These are phyloP conservation scores for Anhinga anhinga DNA, from an alignment of 2,113 vertebrate genomes.

Conservation along the genomic window DNA sequence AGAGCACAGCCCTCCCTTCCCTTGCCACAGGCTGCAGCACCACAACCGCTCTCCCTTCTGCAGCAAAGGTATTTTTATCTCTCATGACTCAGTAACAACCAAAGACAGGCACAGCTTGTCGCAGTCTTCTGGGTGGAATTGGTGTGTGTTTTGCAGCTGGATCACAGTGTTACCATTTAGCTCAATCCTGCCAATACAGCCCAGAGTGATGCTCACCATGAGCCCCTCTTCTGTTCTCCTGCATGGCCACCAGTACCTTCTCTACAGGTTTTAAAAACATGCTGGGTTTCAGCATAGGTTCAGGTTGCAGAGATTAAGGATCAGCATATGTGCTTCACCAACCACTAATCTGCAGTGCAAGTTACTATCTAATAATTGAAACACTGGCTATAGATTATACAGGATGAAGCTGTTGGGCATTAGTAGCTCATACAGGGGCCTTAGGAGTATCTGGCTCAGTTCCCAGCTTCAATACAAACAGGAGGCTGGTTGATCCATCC, in stretches of 20 bases:
- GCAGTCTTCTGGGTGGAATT: conserved; percentile 11
- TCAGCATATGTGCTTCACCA: background rate
- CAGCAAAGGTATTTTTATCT: conserved; percentile 59
- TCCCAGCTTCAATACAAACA: background rate
- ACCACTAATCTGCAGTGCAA: background rate
- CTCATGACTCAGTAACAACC: conserved; percentile 47
- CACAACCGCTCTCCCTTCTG: background rate
- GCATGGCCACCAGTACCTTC: background rate
- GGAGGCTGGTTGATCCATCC: background rate
- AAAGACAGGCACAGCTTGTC: conserved; percentile 14
- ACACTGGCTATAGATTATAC: background rate
- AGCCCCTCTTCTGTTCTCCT: background rate
- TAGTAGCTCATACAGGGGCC: background rate
- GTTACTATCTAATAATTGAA: background rate
- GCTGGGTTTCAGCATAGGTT: background rate
- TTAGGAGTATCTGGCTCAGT: background rate
- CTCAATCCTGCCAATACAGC: background rate
- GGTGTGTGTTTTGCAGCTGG: conserved; percentile 12
- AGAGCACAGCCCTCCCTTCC: background rate
- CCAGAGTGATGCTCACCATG: rapidly evolving
- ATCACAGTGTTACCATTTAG: background rate
- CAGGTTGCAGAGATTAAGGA: background rate
- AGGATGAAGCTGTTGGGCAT: background rate
- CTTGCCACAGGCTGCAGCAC: background rate
- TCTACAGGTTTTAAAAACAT: background rate